Base-by-base conservation (phyloP, 2,797 vertebrate genomes). In the Acanthis flammea region DNA sequence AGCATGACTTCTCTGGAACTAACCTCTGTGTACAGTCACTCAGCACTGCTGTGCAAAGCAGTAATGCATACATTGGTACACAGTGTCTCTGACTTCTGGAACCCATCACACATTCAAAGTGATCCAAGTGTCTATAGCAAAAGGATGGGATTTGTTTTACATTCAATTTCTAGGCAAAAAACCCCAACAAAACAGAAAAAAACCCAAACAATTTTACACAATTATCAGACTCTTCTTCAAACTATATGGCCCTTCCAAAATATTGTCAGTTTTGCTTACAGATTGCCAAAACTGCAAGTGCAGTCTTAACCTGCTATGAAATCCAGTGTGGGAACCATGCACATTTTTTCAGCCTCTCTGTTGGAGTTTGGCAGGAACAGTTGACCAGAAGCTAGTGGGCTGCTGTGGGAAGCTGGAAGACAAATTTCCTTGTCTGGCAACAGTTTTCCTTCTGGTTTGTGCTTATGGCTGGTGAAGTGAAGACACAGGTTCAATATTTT, bases 71-170 rank as follows among this genome's bases (percentile, higher is more conserved):
- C 6, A 50, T 61, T 79, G 77, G 35, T 54, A 58, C 9, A 57
- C 53, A 73, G 35, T 9, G 6, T 50, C 24, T 78, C 54, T 84
- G 82, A 65, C 82, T 88, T 95, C 80, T 97, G 88, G 74, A 94
- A 92, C 6, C 1, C 44, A 55, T 88, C 66, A 86, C 0, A 1
- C 33, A 48, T 86, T 70, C 67, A 68, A 55, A 75, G 71, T 30
- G 31, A 70, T 86, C 39, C 76, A 84, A 70, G 30, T 44, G 61
- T 63, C 80, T 62, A 67, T 21, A 85, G 18, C 33, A 62, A 76
- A 30, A 89, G 7, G 9, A 19, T 44, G 31, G 4, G 7, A 68
- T 84, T 90, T 76, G 17, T 45, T 88, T 65, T 55, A 33, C 54
- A 48, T 84, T 86, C 19, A 42, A 7, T 77, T 88, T 65, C 35